Conservation (phyloP, 2,888 invertebrate species). For the Pammene aurita region DNA sequence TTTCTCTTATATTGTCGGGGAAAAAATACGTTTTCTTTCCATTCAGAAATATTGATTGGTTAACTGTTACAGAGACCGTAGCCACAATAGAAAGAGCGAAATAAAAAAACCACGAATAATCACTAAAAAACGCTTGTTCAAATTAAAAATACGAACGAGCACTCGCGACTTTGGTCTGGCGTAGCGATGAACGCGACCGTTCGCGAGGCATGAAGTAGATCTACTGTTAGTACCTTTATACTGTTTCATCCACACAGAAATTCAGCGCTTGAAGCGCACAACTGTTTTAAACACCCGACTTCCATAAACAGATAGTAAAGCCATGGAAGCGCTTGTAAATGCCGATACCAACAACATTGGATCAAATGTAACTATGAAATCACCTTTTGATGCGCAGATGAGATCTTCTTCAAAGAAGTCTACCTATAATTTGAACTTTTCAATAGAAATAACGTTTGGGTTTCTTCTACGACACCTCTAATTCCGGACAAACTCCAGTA, state of each 20-base stretch:
- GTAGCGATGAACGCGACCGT: slow-evolving; percentile 58
- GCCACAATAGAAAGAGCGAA: slow-evolving; percentile 20
- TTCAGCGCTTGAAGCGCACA: slow-evolving; percentile 57
- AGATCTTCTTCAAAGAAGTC: slow-evolving; percentile 13
- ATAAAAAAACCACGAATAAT: slow-evolving; percentile 17
- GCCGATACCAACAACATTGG: slow-evolving; percentile 46
- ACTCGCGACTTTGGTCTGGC: slow-evolving; percentile 54
- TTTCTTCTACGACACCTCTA: no score
- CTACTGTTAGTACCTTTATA: slow-evolving; percentile 53
- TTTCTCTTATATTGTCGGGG: slow-evolving; percentile 50
- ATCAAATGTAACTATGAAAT: slow-evolving; percentile 42
- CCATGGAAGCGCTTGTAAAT: slow-evolving; percentile 51
- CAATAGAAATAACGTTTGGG: no score
- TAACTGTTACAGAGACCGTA: slow-evolving; percentile 15
- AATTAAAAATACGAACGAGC: slow-evolving; percentile 51
- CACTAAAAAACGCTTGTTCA: slow-evolving; percentile 28
- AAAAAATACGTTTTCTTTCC: slow-evolving; percentile 41
- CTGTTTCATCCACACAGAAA: slow-evolving; percentile 52
- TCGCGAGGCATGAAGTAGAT: slow-evolving; percentile 62
- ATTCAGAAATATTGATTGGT: slow-evolving; percentile 13
- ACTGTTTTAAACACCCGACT: slow-evolving; percentile 22
- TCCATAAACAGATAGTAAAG: slow-evolving; percentile 43
- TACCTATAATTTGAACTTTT: no score
- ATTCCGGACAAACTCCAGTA: no score
- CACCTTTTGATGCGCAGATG: slow-evolving; percentile 32